Percentiles rank a stretch among this genome's conserved stretches.
phyloP scores from a whole-genome alignment of 1,140 invertebrate species.

The Trachymyrmex septentrionalis region DNA sequence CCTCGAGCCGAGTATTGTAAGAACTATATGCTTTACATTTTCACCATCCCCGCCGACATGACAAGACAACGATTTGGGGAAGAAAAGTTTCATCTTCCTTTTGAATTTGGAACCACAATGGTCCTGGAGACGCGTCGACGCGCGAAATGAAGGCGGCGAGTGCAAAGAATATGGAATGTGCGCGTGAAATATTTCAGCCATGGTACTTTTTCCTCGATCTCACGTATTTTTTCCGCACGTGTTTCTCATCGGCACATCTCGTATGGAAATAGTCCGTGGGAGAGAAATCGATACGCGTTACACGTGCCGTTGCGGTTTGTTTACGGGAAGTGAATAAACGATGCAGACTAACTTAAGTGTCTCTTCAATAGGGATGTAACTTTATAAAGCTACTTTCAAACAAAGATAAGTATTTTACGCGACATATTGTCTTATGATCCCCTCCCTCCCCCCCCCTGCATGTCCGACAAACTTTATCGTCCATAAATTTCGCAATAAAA shows the following conservation, averaged over 20 bases:
- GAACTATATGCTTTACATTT: background rate
- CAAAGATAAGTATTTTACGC: background rate
- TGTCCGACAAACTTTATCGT: background rate
- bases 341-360: background rate
- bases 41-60: background rate
- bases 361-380: background rate
- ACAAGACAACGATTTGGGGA: constrained; percentile 2
- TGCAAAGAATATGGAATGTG: background rate
- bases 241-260: background rate
- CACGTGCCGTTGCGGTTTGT: background rate
- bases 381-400: background rate
- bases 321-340: constrained; percentile 30
- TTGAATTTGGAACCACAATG: background rate
- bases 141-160: constrained; percentile 4
- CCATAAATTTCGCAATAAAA: constrained; percentile 6
- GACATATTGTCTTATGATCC: background rate
- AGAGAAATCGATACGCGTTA: constrained; percentile 24
- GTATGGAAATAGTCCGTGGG: background rate
- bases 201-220: background rate
- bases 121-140: background rate
- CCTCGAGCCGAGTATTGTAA: background rate
- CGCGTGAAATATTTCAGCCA: constrained; percentile 10
- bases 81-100: constrained; percentile 8
- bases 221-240: background rate
- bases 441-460: background rate